These are phyloP conservation scores for Pteropus alecto DNA, from an alignment of 2,113 vertebrate species.

Conservation along the genomic window DNA sequence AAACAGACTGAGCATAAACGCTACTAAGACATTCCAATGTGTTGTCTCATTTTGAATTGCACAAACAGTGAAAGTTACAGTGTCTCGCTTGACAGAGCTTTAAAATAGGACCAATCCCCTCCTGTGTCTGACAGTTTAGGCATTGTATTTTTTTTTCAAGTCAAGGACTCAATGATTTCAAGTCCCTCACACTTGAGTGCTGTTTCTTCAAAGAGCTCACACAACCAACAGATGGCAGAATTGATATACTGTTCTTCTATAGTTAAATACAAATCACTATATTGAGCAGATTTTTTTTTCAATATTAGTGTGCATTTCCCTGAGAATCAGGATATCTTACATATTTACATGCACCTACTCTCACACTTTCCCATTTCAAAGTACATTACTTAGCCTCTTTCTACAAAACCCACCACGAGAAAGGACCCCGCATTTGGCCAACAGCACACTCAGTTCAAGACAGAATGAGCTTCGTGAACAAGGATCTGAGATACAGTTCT, in stretches of 20 bases:
- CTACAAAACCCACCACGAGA: not conserved
- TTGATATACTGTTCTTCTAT: not conserved
- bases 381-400: not conserved
- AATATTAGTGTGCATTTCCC: not conserved
- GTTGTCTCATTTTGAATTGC: not conserved
- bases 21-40: not conserved
- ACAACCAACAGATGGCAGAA: conserved; percentile 44
- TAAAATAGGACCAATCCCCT: not conserved
- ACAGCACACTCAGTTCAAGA: not conserved
- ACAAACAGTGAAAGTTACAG: not conserved
- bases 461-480: not conserved
- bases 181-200: not conserved
- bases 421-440: not conserved
- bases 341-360: not conserved
- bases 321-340: not conserved
- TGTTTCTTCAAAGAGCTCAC: conserved; percentile 11
- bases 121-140: not conserved
- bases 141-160: not conserved
- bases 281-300: not conserved
- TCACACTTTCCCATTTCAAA: not conserved
- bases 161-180: not conserved
- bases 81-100: not conserved
- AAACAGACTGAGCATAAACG: not conserved
- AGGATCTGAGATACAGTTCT: not conserved
- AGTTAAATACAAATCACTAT: not conserved